These are phyloP conservation scores for Leptodactylus fallax DNA, from an alignment of 2,797 vertebrate species.

Conservation along the genomic window DNA sequence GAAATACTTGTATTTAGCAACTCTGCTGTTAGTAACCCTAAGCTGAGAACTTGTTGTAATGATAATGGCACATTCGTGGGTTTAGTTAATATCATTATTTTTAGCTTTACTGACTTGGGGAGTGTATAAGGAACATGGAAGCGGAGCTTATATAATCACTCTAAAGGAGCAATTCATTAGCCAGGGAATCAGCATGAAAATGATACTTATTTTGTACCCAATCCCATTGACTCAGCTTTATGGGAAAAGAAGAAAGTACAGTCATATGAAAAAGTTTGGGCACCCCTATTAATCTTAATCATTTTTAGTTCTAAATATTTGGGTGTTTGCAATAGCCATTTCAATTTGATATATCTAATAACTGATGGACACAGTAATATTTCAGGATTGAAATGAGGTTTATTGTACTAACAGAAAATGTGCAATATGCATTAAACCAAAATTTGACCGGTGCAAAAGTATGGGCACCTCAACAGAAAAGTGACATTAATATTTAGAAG, in stretches of 20 bases:
- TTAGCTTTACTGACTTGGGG: constrained; percentile 28
- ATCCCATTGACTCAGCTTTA: neutral
- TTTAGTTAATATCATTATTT: constrained; percentile 23
- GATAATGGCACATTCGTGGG: constrained; percentile 47
- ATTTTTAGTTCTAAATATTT: too few species aligned
- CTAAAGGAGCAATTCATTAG: constrained; percentile 2
- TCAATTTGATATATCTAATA: too few species aligned
- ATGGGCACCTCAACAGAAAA: too few species aligned
- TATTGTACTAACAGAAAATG: too few species aligned
- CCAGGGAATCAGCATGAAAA: constrained; percentile 7
- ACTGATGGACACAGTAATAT: too few species aligned
- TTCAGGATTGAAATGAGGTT: too few species aligned
- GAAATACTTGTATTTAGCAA: constrained; percentile 79
- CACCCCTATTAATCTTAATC: too few species aligned
- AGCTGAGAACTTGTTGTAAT: constrained; percentile 68
- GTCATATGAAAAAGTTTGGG: too few species aligned
- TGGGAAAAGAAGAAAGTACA: neutral
- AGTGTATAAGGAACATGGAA: neutral
- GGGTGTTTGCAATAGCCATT: too few species aligned
- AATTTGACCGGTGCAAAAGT: too few species aligned
- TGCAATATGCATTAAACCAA: too few species aligned
- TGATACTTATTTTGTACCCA: neutral
- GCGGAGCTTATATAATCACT: neutral
- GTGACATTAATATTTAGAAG: too few species aligned
- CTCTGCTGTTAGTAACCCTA: constrained; percentile 73